These are phyloP conservation scores for Anhinga anhinga DNA, from an alignment of 2,113 vertebrate genomes.

Conservation along the genomic window DNA sequence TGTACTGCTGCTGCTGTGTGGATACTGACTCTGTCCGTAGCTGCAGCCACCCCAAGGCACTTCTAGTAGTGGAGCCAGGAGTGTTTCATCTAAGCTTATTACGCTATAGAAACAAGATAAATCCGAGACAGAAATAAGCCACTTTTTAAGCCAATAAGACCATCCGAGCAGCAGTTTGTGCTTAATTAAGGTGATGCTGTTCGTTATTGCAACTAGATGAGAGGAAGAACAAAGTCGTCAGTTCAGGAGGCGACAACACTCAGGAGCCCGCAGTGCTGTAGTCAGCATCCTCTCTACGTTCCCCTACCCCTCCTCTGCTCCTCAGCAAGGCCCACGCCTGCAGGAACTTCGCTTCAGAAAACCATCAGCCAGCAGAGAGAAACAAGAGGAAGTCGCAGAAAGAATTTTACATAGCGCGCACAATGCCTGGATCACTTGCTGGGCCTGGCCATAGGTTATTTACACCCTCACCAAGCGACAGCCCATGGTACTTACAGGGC, in stretches of 20 bases:
- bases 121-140: neutral
- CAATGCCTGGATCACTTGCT: accelerated
- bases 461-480: neutral
- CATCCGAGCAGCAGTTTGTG: neutral
- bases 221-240: neutral
- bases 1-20: accelerated
- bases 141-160: neutral
- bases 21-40: neutral
- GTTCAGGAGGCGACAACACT: neutral
- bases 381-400: accelerated
- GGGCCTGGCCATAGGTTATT: neutral
- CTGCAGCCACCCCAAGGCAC: neutral
- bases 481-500: too few relatives aligned
- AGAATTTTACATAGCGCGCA: accelerated
- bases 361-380: neutral
- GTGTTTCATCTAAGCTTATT: neutral
- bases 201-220: neutral
- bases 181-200: neutral
- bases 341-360: neutral
- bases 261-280: accelerated
- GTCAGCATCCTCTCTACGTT: neutral
- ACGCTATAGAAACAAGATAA: neutral
- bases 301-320: neutral
- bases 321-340: neutral
- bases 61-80: neutral